Base-by-base conservation (phyloP, 1,140 invertebrate genomes). In the Drosophila navojoa region DNA sequence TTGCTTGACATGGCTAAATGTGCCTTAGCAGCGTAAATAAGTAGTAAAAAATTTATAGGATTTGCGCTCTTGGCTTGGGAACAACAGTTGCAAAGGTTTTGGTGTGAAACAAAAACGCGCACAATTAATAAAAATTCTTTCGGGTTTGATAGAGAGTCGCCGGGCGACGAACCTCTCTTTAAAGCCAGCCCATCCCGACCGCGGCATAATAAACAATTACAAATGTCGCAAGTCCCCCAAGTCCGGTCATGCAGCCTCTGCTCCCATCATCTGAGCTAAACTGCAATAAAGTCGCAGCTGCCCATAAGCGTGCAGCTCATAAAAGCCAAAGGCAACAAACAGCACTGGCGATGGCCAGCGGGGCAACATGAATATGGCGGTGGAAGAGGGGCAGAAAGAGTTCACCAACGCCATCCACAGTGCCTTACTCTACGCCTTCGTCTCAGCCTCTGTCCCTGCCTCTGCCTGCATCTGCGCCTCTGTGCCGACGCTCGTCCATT, bases 31-130 rank as follows among this genome's bases (percentile, higher is more conserved):
- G 85, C 84, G 84, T 87, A 87, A 87, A 87, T 87, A 87, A 87
- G 84, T 87, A 89, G 84, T 89, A 87, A 87, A 87, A 87, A 87
- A 89, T 87, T 87, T 87, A 87, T 87, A 84, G 84, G 84, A 89
- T 87, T 87, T 87, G 67, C 52, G 64, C 60, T 62, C 62, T 66
- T 64, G 61, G 72, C 57, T 47, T 50, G 62, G 57, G 53, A 40
- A 62, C 74, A 89, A 82, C 84, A 89, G 84, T 87, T 86, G 82
- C 82, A 72, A 75, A 66, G 52, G 55, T 72, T 71, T 62, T 61
- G 60, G 60, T 67, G 64, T 79, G 76, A 70, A 77, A 75, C 55
- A 78, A 66, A 47, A 64, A 44, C 54, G 59, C 50, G 66, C 66
- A 67, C 76, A 89, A 87, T 87, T 87, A 87, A 87, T 87, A 89